Evolutionary conservation across 2,888 invertebrate species (phyloP).

Genomic region (Lasioglossum figueresi): DNA sequence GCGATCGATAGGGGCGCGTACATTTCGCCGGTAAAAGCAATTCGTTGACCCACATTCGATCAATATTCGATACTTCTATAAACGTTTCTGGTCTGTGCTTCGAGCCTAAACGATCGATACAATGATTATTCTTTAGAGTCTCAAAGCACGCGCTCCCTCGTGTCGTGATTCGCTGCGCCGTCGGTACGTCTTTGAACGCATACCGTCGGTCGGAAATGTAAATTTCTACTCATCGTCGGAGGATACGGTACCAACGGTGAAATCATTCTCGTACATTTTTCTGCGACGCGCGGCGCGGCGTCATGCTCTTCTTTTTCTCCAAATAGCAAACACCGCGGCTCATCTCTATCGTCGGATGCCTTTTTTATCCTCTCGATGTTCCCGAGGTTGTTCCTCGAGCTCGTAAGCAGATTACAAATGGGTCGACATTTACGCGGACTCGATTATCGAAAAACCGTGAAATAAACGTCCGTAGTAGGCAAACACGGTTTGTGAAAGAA

Average conservation of each 20-base stretch:
- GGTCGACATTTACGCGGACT: neutral
- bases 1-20: neutral
- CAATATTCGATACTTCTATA: neutral
- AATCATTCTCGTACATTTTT: neutral
- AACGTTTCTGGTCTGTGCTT: neutral
- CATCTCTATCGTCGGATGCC: neutral
- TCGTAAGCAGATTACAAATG: constrained; percentile 13
- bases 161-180: neutral
- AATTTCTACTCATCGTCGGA: neutral
- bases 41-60: no score
- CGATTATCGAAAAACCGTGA: constrained; percentile 14
- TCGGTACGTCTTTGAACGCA: neutral
- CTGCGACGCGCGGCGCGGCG: neutral
- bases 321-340: neutral
- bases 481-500: neutral
- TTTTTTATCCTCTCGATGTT: neutral
- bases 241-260: neutral
- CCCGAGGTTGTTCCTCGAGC: neutral
- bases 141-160: neutral
- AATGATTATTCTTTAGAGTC: neutral
- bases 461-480: neutral
- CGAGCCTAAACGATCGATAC: neutral
- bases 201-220: neutral
- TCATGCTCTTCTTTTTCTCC: neutral
- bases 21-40: neutral